phyloP scores from a whole-genome alignment of 2,113 vertebrate genomes.

The Menura novaehollandiae region DNA sequence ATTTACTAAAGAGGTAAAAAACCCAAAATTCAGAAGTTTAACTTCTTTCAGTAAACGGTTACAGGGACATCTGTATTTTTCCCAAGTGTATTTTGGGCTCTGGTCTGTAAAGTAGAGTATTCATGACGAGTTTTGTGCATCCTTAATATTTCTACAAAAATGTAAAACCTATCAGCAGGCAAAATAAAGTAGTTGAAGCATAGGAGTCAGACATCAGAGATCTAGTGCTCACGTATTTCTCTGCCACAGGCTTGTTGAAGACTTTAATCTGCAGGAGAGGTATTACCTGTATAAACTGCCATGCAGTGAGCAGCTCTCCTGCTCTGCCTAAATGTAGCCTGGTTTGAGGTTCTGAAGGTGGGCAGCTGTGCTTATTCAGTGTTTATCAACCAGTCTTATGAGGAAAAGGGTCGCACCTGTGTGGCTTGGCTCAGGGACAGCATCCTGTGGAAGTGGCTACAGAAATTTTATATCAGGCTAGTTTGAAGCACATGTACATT shows the following conservation, averaged over 20 bases:
- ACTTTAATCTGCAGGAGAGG: background rate
- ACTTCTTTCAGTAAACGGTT: background rate
- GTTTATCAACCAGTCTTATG: background rate
- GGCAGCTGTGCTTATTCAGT: background rate
- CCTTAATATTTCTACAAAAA: background rate
- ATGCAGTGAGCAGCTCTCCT: background rate
- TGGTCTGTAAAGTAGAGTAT: background rate
- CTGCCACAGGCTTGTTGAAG: background rate
- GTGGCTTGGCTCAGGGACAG: background rate
- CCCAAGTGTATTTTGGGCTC: background rate
- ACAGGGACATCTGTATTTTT: background rate
- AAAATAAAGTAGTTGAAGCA: background rate
- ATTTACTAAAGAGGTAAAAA: conserved; percentile 94
- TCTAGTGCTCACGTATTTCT: background rate
- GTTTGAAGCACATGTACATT: background rate
- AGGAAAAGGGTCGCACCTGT: background rate
- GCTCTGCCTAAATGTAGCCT: background rate
- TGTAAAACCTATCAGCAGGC: background rate
- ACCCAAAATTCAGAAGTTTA: background rate
- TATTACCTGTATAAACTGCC: background rate
- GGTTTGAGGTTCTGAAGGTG: background rate
- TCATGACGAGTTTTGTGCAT: background rate
- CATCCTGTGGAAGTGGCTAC: background rate
- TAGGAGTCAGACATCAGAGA: background rate
- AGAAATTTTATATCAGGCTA: background rate